Evolutionary conservation across 1,140 invertebrate species (phyloP).

Genomic region (Drosophila willistoni): DNA sequence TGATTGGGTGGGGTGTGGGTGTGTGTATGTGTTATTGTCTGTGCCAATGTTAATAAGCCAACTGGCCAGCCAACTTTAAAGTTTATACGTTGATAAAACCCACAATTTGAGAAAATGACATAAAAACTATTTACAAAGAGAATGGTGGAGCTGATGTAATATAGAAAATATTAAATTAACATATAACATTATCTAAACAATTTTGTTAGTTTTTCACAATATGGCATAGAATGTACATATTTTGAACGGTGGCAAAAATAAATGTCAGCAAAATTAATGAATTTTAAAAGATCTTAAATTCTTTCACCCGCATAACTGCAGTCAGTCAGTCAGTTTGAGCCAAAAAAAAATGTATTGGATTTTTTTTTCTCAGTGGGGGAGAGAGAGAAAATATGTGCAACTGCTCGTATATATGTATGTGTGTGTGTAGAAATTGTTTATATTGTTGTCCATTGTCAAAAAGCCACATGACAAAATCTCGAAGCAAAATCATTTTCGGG

Average conservation of each 20-base stretch:
- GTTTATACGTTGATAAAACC: not conserved
- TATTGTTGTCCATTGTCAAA: constrained; percentile 67
- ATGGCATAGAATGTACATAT: too few species aligned
- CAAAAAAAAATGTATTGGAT: too few species aligned
- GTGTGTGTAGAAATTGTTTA: constrained; percentile 61
- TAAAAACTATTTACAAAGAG: too few species aligned
- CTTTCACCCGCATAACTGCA: too few species aligned
- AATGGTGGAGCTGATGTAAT: too few species aligned
- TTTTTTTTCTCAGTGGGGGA: not conserved
- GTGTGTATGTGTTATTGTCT: constrained; percentile 4
- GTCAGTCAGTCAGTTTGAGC: too few species aligned
- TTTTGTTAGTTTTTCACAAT: too few species aligned
- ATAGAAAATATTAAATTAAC: too few species aligned
- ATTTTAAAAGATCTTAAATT: too few species aligned
- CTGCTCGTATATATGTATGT: constrained; percentile 12
- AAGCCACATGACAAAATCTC: constrained; percentile 73
- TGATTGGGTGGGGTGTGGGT: not conserved
- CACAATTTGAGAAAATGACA: constrained; percentile 14
- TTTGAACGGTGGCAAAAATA: too few species aligned
- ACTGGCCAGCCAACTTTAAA: constrained; percentile 16
- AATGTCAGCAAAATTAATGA: too few species aligned
- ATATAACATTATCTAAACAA: too few species aligned
- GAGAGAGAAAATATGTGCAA: constrained; percentile 18
- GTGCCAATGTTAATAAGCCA: constrained; percentile 62
- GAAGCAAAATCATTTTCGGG: constrained; percentile 31